Conservation (phyloP, 2,888 invertebrate genomes). For the Cataglyphis albicans region DNA sequence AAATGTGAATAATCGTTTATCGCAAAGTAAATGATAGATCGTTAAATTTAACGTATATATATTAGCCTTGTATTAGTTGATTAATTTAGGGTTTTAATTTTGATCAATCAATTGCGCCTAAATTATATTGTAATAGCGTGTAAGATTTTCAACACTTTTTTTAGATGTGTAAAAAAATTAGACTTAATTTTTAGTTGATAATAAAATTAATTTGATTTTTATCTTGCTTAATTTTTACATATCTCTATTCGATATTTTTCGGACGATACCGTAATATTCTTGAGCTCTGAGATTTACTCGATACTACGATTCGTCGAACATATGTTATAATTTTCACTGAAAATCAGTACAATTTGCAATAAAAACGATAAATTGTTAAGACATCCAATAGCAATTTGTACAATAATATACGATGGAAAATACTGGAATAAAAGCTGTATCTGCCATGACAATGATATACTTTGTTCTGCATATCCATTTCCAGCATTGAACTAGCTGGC, state of each 20-base stretch:
- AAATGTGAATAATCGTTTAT: conserved; percentile 34
- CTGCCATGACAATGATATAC: not conserved
- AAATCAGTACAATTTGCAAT: not conserved
- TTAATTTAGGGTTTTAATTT: not conserved
- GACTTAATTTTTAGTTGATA: not conserved
- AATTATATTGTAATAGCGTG: not conserved
- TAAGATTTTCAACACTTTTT: not conserved
- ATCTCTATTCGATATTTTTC: not conserved
- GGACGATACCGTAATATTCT: not conserved
- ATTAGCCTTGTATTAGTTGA: not conserved
- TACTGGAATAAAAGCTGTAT: not conserved
- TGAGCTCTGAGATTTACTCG: not conserved
- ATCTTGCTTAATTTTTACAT: not conserved
- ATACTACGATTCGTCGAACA: not conserved
- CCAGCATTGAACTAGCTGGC: conserved; percentile 16
- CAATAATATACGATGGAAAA: not conserved
- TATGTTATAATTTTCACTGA: not conserved
- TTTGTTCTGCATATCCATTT: conserved; percentile 35
- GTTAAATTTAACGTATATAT: not conserved
- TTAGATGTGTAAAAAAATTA: not conserved
- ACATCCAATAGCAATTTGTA: not conserved
- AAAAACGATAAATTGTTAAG: not conserved
- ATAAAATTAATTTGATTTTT: not conserved
- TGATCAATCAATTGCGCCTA: not conserved
- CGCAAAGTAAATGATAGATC: conserved; percentile 12